phyloP scores from a whole-genome alignment of 2,113 vertebrate genomes.

The Thalassoma bifasciatum region DNA sequence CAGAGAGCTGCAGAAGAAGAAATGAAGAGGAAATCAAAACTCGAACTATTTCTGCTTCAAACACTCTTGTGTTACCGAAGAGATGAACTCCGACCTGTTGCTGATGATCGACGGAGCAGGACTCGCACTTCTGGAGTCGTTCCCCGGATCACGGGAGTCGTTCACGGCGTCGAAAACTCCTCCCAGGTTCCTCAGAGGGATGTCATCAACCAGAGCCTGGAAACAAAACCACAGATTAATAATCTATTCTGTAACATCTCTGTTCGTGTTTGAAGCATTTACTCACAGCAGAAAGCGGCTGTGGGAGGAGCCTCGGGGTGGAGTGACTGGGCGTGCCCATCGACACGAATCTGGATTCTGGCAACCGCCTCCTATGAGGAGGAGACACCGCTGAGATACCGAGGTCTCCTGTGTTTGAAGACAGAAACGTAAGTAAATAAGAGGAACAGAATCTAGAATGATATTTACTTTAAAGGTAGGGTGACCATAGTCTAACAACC shows the following conservation, averaged over 20 bases:
- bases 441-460: neutral
- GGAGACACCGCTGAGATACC: conserved; percentile 45
- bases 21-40: neutral
- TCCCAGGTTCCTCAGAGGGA: conserved; percentile 63
- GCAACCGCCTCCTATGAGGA: neutral
- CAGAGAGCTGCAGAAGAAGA: conserved; percentile 67
- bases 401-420: conserved; percentile 56
- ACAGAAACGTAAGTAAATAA: neutral
- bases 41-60: neutral
- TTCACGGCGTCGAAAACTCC: conserved; percentile 50
- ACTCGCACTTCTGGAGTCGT: conserved; percentile 59
- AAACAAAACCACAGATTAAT: too few relatives aligned
- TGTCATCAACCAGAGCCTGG: conserved; percentile 52
- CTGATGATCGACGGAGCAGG: conserved; percentile 62
- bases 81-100: conserved; percentile 65
- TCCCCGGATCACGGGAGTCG: conserved; percentile 41
- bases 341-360: conserved; percentile 34
- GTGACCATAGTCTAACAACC: too few relatives aligned
- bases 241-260: too few relatives aligned
- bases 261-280: too few relatives aligned
- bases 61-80: neutral
- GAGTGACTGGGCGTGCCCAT: conserved; percentile 56
- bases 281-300: conserved; percentile 30
- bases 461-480: neutral
- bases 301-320: conserved; percentile 50